Conservation (phyloP, 2,797 vertebrate genomes). For the Vireo griseus region DNA sequence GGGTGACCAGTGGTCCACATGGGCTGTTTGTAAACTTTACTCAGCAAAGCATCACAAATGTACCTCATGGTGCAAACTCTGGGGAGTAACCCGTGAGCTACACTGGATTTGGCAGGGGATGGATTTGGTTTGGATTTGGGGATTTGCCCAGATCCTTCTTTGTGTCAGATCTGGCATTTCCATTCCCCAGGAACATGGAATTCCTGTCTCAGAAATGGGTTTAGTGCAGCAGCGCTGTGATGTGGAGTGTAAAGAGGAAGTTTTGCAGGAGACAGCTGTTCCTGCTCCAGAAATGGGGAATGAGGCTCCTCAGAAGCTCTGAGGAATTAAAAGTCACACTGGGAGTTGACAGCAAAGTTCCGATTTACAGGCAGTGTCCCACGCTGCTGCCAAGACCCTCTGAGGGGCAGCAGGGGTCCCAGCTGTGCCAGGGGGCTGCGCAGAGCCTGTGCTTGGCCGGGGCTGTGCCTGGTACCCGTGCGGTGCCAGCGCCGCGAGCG, state of each 20-base stretch:
- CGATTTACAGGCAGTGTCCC: background rate
- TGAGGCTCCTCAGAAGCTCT: background rate
- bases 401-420: rapidly evolving
- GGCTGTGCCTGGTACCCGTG: background rate
- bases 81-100: background rate
- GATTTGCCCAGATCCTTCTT: background rate
- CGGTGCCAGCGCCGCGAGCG: rapidly evolving
- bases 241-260: background rate
- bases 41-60: background rate
- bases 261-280: background rate
- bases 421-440: background rate
- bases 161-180: background rate
- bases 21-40: background rate
- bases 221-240: background rate
- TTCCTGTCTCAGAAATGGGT: background rate
- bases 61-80: background rate
- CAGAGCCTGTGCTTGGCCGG: rapidly evolving
- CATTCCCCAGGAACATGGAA: background rate
- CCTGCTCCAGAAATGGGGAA: background rate
- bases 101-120: background rate
- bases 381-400: background rate
- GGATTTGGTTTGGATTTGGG: background rate
- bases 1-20: background rate
- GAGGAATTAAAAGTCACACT: rapidly evolving
- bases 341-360: background rate